phyloP scores from a whole-genome alignment of 2,113 vertebrate genomes.

The Pica pica region DNA sequence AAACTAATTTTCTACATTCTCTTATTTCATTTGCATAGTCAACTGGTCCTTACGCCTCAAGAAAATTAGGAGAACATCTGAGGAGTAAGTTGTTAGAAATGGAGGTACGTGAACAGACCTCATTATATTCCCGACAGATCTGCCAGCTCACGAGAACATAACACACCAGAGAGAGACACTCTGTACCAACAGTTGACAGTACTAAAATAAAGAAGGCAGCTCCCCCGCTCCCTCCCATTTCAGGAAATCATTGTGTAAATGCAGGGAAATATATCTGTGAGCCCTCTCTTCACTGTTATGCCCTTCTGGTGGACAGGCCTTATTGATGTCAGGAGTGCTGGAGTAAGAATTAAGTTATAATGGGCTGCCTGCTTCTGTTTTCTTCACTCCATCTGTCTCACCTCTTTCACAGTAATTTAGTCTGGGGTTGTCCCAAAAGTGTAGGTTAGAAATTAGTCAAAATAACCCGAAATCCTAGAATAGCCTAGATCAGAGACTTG shows the following conservation, averaged over 20 bases:
- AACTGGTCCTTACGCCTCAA: slow-evolving; percentile 65
- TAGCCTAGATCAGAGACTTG: not conserved
- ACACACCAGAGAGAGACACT: slow-evolving; percentile 13
- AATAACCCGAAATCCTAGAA: slow-evolving; percentile 21
- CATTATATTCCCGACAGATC: slow-evolving; percentile 61
- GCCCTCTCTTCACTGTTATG: not conserved
- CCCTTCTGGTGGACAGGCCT: not conserved
- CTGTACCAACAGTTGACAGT: slow-evolving; percentile 20
- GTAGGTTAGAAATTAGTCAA: not conserved
- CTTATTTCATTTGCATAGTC: slow-evolving; percentile 67
- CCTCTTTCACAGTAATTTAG: not conserved
- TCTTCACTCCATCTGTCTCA: slow-evolving; percentile 21
- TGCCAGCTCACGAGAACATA: slow-evolving; percentile 55
- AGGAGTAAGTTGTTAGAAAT: slow-evolving; percentile 62
- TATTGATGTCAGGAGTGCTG: not conserved
- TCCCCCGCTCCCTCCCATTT: not conserved
- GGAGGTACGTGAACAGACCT: slow-evolving; percentile 47
- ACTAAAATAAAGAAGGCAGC: slow-evolving; percentile 38
- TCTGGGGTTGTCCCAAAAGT: not conserved
- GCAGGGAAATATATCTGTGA: not conserved
- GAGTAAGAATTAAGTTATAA: not conserved
- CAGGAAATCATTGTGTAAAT: not conserved
- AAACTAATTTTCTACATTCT: slow-evolving; percentile 59
- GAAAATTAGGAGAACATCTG: slow-evolving; percentile 62
- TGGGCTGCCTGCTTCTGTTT: not conserved